Conservation (phyloP, 2,888 invertebrate genomes). For the Fragum sueziense region DNA sequence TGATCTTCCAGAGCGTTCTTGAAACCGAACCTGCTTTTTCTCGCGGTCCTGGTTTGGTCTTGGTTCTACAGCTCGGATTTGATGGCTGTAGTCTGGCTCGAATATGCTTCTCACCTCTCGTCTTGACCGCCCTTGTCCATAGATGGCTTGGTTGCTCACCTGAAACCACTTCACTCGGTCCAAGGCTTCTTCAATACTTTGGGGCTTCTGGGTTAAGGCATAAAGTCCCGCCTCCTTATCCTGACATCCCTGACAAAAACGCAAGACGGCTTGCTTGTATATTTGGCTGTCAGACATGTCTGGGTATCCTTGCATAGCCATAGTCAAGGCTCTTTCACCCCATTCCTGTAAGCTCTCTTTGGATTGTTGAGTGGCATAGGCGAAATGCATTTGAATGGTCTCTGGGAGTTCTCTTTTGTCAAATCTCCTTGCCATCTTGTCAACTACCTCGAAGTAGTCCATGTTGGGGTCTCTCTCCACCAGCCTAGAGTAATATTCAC, state of each 20-base stretch:
- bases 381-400: constrained; percentile 11
- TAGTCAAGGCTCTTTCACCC: not conserved
- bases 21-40: constrained; percentile 5
- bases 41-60: not conserved
- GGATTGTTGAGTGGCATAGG: not conserved
- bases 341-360: constrained; percentile 2
- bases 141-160: constrained; percentile 1
- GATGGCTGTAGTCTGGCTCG: not conserved
- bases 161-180: constrained; percentile 1
- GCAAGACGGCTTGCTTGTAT: not conserved
- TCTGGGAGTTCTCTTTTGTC: not conserved
- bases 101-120: not conserved
- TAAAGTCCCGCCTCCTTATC: constrained; percentile 17
- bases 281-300: not conserved
- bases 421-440: not conserved
- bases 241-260: not conserved
- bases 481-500: constrained; percentile 3
- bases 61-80: not conserved
- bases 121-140: not conserved
- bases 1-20: not conserved
- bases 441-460: not conserved
- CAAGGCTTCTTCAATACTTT: constrained; percentile 5
- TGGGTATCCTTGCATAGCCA: not conserved
- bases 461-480: constrained; percentile 1
- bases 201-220: not conserved